phyloP scores from a whole-genome alignment of 2,113 vertebrate species.

The Hirundichthys speculiger region DNA sequence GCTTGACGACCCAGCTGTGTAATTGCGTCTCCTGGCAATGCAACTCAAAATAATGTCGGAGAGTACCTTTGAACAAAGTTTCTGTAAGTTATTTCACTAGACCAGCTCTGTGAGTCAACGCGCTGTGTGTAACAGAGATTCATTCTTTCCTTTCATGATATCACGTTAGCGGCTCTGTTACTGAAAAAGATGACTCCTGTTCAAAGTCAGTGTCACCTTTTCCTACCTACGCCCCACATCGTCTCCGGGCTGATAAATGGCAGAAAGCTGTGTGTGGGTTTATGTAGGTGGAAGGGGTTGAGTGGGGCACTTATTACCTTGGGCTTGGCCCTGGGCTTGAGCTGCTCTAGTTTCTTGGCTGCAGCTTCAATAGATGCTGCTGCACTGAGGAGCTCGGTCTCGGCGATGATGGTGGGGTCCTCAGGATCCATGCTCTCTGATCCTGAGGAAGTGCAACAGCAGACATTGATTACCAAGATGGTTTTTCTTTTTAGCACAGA shows the following conservation, averaged over 20 bases:
- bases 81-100: slow-evolving; percentile 42
- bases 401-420: slow-evolving; percentile 96
- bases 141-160: slow-evolving; percentile 34
- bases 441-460: slow-evolving; percentile 80
- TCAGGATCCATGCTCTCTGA: slow-evolving; percentile 96
- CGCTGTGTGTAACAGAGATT: slow-evolving; percentile 2
- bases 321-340: slow-evolving; percentile 96
- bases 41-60: slow-evolving; percentile 55
- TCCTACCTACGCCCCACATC: slow-evolving; percentile 35
- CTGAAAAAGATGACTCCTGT: slow-evolving; percentile 51
- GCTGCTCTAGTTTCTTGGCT: slow-evolving; percentile 98
- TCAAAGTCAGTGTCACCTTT: slow-evolving; percentile 66
- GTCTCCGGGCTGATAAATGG: slow-evolving; percentile 48
- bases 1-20: slow-evolving; percentile 50
- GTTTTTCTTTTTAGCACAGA: neutral
- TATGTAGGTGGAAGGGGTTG: slow-evolving; percentile 40
- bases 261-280: slow-evolving; percentile 45
- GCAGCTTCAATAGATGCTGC: slow-evolving; percentile 98
- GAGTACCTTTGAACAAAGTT: slow-evolving; percentile 61
- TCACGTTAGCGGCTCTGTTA: slow-evolving; percentile 25
- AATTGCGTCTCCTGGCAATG: slow-evolving; percentile 67
- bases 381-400: slow-evolving; percentile 95
- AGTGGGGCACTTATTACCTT: slow-evolving; percentile 83
- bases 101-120: slow-evolving; percentile 45
- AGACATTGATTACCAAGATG: slow-evolving; percentile 6